Conservation (phyloP, 1,140 invertebrate genomes). For the Sipha flava region DNA sequence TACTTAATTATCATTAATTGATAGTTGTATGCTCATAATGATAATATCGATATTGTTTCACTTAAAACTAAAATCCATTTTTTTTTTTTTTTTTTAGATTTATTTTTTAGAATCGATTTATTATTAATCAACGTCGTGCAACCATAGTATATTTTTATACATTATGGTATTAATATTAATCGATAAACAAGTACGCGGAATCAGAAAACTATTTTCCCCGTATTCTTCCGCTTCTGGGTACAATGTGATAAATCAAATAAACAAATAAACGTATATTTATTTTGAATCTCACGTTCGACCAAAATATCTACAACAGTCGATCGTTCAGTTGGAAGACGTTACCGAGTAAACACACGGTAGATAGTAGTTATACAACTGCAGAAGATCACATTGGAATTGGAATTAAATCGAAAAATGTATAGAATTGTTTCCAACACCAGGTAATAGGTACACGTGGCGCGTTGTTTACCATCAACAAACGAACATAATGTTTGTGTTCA, state of each 20-base stretch:
- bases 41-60: not conserved
- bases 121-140: too few relatives aligned
- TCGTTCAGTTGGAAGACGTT: not conserved
- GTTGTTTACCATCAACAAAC: too few relatives aligned
- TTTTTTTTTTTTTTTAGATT: not conserved
- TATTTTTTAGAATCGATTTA: not conserved
- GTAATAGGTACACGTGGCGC: too few relatives aligned
- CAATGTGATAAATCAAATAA: not conserved
- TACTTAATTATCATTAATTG: too few relatives aligned
- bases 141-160: not conserved
- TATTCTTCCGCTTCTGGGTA: not conserved
- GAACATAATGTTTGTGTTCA: too few relatives aligned
- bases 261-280: not conserved
- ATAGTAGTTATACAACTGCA: too few relatives aligned
- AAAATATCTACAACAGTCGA: too few relatives aligned
- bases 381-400: too few relatives aligned
- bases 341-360: not conserved
- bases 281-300: not conserved
- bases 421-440: too few relatives aligned
- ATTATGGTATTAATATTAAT: not conserved
- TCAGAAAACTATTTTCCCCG: not conserved
- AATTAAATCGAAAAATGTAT: not conserved
- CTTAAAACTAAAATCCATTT: not conserved
- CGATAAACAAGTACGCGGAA: not conserved
- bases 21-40: too few relatives aligned